Conservation (phyloP, 2,113 vertebrate genomes). For the Poicephalus meyeri region DNA sequence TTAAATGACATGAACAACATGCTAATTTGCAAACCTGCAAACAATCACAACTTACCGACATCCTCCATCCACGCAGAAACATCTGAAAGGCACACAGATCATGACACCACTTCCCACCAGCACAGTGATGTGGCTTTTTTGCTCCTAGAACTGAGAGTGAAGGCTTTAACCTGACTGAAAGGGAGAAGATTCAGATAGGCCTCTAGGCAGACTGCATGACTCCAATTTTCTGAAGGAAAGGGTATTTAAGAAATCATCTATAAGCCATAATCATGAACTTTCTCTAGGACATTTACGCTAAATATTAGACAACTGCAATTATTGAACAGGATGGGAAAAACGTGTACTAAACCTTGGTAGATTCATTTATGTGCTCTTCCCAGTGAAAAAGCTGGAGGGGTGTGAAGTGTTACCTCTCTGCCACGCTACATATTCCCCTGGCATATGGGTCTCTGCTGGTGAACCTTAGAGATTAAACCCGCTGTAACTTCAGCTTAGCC, state of each 20-base stretch:
- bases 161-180: not conserved
- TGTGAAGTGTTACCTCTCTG: not conserved
- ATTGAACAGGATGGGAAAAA: not conserved
- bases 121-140: not conserved
- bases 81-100: not conserved
- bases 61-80: not conserved
- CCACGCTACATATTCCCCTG: accelerated
- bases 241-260: not conserved
- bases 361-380: not conserved
- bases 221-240: not conserved
- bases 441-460: not conserved
- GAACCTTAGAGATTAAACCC: not conserved
- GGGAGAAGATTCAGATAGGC: not conserved
- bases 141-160: not conserved
- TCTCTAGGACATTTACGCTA: not conserved
- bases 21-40: not conserved
- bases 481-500: not conserved
- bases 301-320: not conserved
- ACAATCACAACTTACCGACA: not conserved
- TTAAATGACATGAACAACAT: not conserved
- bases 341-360: not conserved
- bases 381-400: not conserved
- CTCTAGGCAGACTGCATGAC: not conserved
- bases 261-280: not conserved
- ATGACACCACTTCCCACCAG: not conserved